Conservation (phyloP, 64 coral and sea anemone species). For the Montipora sp. region DNA sequence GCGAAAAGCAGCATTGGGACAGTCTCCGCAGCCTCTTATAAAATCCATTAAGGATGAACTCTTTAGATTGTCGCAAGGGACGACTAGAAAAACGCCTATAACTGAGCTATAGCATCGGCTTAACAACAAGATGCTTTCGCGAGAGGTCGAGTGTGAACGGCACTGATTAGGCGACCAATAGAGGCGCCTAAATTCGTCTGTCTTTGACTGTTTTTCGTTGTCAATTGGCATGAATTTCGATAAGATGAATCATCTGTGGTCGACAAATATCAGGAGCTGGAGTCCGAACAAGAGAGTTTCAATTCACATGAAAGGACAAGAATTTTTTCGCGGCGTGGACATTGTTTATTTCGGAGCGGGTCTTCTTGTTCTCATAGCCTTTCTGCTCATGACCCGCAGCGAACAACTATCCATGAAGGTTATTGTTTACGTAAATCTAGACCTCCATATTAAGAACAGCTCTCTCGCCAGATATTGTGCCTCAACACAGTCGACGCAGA, state of each 20-base stretch:
- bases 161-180: background rate
- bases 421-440: too few species aligned
- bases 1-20: slow-evolving; percentile 65
- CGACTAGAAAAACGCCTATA: slow-evolving; percentile 76
- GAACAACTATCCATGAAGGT: too few species aligned
- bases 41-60: slow-evolving; percentile 91
- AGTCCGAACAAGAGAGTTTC: background rate
- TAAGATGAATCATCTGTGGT: background rate
- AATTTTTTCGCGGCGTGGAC: too few species aligned
- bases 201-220: too few species aligned
- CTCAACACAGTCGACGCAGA: too few species aligned
- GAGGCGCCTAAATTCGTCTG: too few species aligned
- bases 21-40: slow-evolving; percentile 84
- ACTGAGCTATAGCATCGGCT: slow-evolving; percentile 76
- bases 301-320: background rate
- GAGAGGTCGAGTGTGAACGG: background rate
- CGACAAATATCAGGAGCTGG: background rate
- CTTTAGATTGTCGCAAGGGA: slow-evolving; percentile 76
- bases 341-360: too few species aligned
- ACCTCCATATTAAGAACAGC: too few species aligned
- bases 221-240: background rate
- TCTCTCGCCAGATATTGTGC: too few species aligned
- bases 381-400: too few species aligned
- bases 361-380: too few species aligned
- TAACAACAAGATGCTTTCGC: background rate